A percentile compares a stretch with the other conserved stretches of the same genome.
phyloP scores from a whole-genome alignment of 2,113 vertebrate species.

The Grus americana region DNA sequence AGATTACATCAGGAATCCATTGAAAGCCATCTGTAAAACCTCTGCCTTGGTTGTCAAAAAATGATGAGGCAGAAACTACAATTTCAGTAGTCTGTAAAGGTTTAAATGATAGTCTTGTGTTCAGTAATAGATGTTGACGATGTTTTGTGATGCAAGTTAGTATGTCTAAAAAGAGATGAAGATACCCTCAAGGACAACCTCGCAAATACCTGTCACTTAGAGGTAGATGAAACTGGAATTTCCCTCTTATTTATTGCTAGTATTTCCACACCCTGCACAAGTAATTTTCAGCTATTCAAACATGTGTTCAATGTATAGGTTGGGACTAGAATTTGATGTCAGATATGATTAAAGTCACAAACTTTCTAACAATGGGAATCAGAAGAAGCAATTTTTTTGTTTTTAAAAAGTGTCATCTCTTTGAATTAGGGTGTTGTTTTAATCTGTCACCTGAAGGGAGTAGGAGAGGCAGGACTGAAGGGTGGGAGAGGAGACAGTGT shows the following conservation, averaged over 20 bases:
- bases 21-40: background rate
- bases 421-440: background rate
- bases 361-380: background rate
- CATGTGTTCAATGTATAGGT: fast-evolving
- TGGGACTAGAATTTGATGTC: background rate
- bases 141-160: background rate
- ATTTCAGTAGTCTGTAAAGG: background rate
- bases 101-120: background rate
- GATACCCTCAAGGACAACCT: background rate
- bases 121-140: background rate
- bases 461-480: background rate
- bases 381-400: background rate
- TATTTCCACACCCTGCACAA: background rate
- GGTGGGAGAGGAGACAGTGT: background rate
- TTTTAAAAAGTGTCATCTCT: background rate
- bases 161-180: background rate
- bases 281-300: background rate
- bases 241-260: background rate
- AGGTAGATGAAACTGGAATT: background rate
- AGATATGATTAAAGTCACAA: background rate
- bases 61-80: background rate
- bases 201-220: background rate
- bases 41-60: background rate
- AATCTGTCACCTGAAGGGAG: background rate
- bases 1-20: background rate